Conservation (phyloP, 2,113 vertebrate species). For the Spermophilus dauricus region DNA sequence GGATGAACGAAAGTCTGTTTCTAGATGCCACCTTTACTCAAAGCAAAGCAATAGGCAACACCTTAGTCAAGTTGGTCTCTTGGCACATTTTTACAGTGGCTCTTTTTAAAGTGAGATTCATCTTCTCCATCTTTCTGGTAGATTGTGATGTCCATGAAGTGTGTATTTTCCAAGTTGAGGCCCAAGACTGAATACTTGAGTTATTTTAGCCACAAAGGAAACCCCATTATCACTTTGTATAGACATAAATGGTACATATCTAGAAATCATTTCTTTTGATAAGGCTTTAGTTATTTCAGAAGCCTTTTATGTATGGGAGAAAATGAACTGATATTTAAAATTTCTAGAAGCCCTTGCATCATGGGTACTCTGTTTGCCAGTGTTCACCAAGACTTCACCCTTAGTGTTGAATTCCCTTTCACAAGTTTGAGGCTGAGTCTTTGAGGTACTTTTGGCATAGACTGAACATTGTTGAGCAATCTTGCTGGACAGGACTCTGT, state of each 20-base stretch:
- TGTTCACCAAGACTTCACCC: neutral
- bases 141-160: neutral
- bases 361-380: neutral
- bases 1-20: neutral
- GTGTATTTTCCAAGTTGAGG: neutral
- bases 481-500: neutral
- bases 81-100: neutral
- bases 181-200: neutral
- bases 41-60: neutral
- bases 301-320: neutral
- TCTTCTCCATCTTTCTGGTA: neutral
- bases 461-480: neutral
- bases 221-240: neutral
- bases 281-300: neutral
- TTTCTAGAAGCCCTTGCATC: neutral
- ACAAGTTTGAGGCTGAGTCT: neutral
- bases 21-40: neutral
- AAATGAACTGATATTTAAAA: neutral
- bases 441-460: neutral
- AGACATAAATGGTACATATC: neutral
- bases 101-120: neutral
- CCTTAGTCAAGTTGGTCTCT: neutral
- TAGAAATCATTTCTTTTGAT: neutral
- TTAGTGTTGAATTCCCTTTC: neutral
- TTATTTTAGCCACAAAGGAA: neutral